These are phyloP conservation scores for Calvadosia cruxmelitensis DNA, from an alignment of 30 jellyfish, hydroid and myxozoan genomes.

Conservation along the genomic window DNA sequence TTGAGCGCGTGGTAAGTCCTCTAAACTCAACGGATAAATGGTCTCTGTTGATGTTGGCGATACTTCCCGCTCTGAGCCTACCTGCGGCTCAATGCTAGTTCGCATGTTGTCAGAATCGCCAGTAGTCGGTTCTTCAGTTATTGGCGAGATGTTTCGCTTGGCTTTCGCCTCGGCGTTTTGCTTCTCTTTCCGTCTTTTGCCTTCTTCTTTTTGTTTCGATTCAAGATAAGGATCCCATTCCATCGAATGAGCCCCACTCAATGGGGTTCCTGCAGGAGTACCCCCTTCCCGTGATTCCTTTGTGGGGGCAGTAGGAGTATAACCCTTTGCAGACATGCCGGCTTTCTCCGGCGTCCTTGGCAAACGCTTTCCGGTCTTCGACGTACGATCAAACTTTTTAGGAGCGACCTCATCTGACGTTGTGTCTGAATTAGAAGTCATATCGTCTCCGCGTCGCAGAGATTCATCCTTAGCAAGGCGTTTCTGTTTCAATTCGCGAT, in stretches of 20 bases:
- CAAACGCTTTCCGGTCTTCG: constrained; percentile 12
- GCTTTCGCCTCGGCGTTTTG: constrained; percentile 19
- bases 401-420: background rate
- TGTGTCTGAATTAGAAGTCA: constrained; percentile 9
- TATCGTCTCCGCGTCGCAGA: constrained; percentile 18
- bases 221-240: constrained; percentile 96
- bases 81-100: constrained; percentile 73
- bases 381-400: constrained; percentile 18
- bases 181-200: constrained; percentile 23
- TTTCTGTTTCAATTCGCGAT: constrained; percentile 21
- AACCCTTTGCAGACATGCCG: constrained; percentile 13
- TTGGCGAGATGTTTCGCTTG: constrained; percentile 73
- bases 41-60: constrained; percentile 4
- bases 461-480: constrained; percentile 19
- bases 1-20: background rate
- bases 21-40: background rate
- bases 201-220: constrained; percentile 46
- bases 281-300: constrained; percentile 7
- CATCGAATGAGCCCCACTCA: constrained; percentile 60
- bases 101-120: constrained; percentile 39
- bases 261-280: constrained; percentile 43
- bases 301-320: constrained; percentile 10
- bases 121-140: constrained; percentile 57
- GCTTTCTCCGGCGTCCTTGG: constrained; percentile 17
- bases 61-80: constrained; percentile 60